Conservation (phyloP, 2,113 vertebrate genomes). For the Ptychochromis oligacanthus region DNA sequence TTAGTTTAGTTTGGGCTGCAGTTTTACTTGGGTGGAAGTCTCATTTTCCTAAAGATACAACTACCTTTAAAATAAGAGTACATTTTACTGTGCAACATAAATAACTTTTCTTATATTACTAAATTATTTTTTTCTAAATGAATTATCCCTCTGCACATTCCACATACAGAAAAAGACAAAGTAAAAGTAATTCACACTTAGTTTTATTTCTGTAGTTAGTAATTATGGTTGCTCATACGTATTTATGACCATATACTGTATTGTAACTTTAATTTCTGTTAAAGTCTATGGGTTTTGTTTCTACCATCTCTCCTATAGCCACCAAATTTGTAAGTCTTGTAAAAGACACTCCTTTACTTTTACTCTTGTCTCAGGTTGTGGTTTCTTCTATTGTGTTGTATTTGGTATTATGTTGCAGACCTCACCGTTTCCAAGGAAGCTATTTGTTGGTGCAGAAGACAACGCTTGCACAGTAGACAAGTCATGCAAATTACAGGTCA, state of each 20-base stretch:
- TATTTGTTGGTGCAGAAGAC: neutral
- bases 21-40: neutral
- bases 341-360: neutral
- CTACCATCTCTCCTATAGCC: neutral
- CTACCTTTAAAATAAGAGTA: neutral
- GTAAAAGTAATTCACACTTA: neutral
- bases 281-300: neutral
- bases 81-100: neutral
- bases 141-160: neutral
- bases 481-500: slow-evolving; percentile 33
- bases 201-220: no score
- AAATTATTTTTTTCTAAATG: neutral
- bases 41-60: neutral
- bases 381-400: neutral
- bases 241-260: no score
- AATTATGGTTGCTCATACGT: no score
- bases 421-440: slow-evolving; percentile 5
- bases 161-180: neutral
- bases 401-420: slow-evolving; percentile 6
- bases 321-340: neutral
- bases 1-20: neutral
- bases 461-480: neutral
- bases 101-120: neutral
- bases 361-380: neutral
- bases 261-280: no score